Evolutionary conservation across 2,888 invertebrate species (phyloP), one percentile per base, ranked within the genome.

Genomic region (Steromphala cineraria): DNA sequence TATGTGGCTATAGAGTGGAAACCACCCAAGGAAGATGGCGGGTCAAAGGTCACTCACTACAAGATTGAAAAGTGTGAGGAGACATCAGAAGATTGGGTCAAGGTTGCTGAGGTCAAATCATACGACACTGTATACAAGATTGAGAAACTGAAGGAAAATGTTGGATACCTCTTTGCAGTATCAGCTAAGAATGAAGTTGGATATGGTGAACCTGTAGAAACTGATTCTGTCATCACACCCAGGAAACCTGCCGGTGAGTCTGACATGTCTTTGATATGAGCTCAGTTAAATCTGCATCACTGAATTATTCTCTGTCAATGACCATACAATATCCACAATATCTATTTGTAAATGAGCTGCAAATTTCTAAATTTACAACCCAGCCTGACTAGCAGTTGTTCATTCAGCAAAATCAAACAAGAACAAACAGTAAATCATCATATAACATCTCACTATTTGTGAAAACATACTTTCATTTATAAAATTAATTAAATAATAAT

Each of bases 91-190:
- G 81, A 86, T 24, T 88, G 88, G 88, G 79, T 81, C 71, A 85
- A 84, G 80, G 86, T 87, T 46, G 83, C 81, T 28, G 83, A 86
- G 31, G 75, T 86, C 36, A 81, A 83, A 31, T 52, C 84, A 10
- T 86, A 62, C 31, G 86, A 87, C 36, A 86, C 84, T 8, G 80
- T 75, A 31, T 80, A 79, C 80, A 87, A 84, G 77, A 84, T 88
- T 40, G 84, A 84, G 15, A 83, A 84, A 53, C 81, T 90, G 80
- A 85, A 86, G 56, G 88, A 88, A 53, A 88, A 84, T 55, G 84
- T 82, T 24, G 83, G 81, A n/a, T 92, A 91, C 82, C 84, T 90
- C 78, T 92, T 92, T 85, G 83, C 91, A 24, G 87, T 92, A n/a
- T 82, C 88, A 24, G 92, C 92, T 56, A 90, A 91, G 83, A 92